These are phyloP conservation scores for Torymus auratus DNA, from an alignment of 2,888 invertebrate genomes.

Conservation along the genomic window DNA sequence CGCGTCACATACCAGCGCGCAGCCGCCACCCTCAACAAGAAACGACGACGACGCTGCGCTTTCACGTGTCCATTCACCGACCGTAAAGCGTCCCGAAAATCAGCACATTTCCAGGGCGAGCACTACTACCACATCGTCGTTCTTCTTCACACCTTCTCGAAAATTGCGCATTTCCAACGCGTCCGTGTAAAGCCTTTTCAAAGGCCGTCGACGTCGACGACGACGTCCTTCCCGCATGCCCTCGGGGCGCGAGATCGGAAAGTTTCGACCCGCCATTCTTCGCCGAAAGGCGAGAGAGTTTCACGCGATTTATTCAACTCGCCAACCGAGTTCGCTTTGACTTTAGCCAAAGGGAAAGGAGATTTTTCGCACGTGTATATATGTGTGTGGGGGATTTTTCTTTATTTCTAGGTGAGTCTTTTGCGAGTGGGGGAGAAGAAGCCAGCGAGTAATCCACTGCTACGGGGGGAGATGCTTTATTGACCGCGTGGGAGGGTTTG, in stretches of 20 bases:
- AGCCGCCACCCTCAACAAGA: no score
- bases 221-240: no score
- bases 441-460: neutral
- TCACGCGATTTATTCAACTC: slow-evolving; percentile 39
- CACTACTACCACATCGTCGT: no score
- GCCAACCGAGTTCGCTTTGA: slow-evolving; percentile 20
- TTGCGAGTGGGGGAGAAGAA: neutral
- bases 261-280: slow-evolving; percentile 10
- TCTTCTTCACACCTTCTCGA: neutral
- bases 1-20: neutral
- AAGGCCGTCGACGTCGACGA: neutral
- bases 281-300: slow-evolving; percentile 4
- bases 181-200: neutral
- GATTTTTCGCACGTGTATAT: slow-evolving; percentile 10
- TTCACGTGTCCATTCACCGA: no score
- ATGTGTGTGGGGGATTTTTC: no score
- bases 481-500: no score
- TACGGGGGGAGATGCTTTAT: no score
- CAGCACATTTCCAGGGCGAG: slow-evolving; percentile 15
- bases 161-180: slow-evolving; percentile 35
- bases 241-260: no score
- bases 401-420: no score
- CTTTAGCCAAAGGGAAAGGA: slow-evolving; percentile 20
- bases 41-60: no score
- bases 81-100: slow-evolving; percentile 5